Base-by-base conservation (phyloP, 2,888 invertebrate genomes). In the Drepanosiphum platanoidis region DNA sequence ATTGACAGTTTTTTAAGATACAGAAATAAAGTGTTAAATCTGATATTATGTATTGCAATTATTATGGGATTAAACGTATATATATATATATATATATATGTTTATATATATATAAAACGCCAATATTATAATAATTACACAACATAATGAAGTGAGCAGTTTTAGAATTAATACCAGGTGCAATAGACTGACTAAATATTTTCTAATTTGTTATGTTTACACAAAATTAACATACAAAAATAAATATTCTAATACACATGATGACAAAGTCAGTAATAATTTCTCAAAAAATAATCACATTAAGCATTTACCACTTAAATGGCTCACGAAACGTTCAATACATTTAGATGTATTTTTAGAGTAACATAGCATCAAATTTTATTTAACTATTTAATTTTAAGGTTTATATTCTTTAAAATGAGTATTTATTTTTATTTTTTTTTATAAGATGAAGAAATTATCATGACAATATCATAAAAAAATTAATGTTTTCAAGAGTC, bases 1-100 rank as follows among this genome's bases (percentile, higher is more conserved):
- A 72, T 61, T 82, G 81, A 72, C 39, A 82, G 81, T 61, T 32
- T 39, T 80, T 58, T 22, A 71, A 80, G 64, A 64, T 68, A 68
- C 66, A 66, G 8, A 77, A 78, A 27, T 52, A 58, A 61, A 72
- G 71, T 61, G 61, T 81, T 71, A 80, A 52, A 52, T 13, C 58
- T 39, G 34, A n/a, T 71, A 39, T 27, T 61, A 72, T 72, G 42
- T 32, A 72, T 15, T 61, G 42, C 61, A 72, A 82, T 39, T 82
- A 61, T 61, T 82, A 72, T 32, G 72, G 8, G 22, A 81, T 52
- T 52, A 18, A 52, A 1, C 8, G 42, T 42, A 42, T 42, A 42
- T 42, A 7, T 7, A 11, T 46, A 46, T 13, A 46, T 52, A n/a
- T 30, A 27, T 18, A 9, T 1, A 61, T 61, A 39, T n/a, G 46